Base-by-base conservation (phyloP, 2,888 invertebrate genomes). In the Macrophya alboannulata region DNA sequence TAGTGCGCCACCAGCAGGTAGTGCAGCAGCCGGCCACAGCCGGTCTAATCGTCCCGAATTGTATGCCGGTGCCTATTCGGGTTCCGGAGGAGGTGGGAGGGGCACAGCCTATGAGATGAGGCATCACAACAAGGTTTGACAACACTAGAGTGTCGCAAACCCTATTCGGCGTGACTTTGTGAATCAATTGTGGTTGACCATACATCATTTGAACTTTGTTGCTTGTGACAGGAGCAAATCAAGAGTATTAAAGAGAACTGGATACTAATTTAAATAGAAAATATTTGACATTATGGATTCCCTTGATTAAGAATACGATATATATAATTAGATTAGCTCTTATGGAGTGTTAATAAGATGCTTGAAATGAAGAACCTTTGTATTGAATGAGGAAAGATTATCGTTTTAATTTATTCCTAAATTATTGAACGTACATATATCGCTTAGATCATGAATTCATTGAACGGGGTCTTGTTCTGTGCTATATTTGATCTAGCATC, bases 31-130 rank as follows among this genome's bases (percentile, higher is more conserved):
- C 90, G 94, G 94, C 89, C 89, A 94, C 95, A 91, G 92, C 89
- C 93, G 94, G 87, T 92, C 94, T 92, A 95, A 94, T 89, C 95
- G 94, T 89, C 94, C 95, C 86, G 96, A 96, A 93, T 94, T 96
- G 86, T 97, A 97, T 94, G 97, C 97, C 88, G 96, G 96, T 90
- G 97, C 97, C 86, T 97, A 97, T 94, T 95, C 96, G 90, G 93
- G 94, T 89, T 91, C 92, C 89, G 91, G 91, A 87, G 91, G 91
- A 91, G 91, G 90, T 76, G 89, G 91, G 84, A 88, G 93, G 90
- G 90, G 94, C 88, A 95, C 96, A 93, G 95, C 96, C 90, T 96
- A 96, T 94, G 97, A 97, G 95, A 96, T 97, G 96, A 95, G 96
- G 87, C 95, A 95, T 86, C 94, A 95, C 92, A 96, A 96, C 93